phyloP scores from a whole-genome alignment of 2,888 invertebrate genomes.

The Machimus rusticus region DNA sequence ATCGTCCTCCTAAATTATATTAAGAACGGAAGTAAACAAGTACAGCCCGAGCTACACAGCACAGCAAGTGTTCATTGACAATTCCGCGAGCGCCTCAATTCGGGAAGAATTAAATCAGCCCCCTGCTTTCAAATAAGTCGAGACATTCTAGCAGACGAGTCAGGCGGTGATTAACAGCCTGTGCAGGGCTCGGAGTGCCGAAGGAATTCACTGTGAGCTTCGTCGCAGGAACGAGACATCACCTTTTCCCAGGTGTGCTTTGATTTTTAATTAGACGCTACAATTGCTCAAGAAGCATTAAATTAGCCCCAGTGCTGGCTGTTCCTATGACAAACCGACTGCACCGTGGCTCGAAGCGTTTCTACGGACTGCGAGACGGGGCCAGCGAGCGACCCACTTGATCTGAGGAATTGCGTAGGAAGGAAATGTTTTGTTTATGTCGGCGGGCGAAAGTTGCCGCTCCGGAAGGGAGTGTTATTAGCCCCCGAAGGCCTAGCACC shows the following conservation, averaged over 20 bases:
- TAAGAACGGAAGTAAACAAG: not conserved
- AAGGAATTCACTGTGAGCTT: not conserved
- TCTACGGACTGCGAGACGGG: not conserved
- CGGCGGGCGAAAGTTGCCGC: not conserved
- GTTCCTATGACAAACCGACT: not conserved
- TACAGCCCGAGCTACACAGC: not conserved
- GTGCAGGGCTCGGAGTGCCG: not conserved
- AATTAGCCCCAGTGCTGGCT: not conserved
- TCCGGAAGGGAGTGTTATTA: not conserved
- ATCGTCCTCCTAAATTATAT: not conserved
- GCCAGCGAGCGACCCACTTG: not conserved
- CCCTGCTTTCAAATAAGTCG: not conserved
- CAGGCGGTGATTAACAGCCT: not conserved
- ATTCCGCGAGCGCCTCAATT: not conserved
- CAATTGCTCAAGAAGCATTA: not conserved
- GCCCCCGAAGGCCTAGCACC: not conserved
- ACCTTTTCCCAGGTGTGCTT: slow-evolving; percentile 1
- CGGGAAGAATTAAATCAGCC: not conserved
- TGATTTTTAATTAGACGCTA: slow-evolving; percentile 6
- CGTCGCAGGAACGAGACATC: not conserved
- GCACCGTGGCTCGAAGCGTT: not conserved
- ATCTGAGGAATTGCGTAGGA: not conserved
- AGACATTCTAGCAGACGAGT: not conserved
- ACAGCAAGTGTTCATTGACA: not conserved
- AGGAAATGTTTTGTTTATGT: not conserved